phyloP scores from a whole-genome alignment of 1,140 invertebrate species.

The Pogonognathellus flavescens region DNA sequence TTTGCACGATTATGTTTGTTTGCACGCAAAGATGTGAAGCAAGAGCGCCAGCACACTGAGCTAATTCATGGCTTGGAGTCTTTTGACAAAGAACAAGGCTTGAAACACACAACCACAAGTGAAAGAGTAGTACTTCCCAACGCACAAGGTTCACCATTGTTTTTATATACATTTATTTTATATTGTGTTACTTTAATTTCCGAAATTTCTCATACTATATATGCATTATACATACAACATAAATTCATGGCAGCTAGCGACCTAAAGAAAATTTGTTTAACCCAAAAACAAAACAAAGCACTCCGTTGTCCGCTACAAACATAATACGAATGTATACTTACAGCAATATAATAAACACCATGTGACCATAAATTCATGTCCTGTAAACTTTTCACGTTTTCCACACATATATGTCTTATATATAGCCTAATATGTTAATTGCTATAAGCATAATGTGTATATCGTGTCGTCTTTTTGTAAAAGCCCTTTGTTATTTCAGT shows the following conservation, averaged over 20 bases:
- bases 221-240: neutral
- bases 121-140: conserved; percentile 86
- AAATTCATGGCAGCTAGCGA: neutral
- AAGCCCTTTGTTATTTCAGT: too few relatives aligned
- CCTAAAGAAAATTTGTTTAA: too few relatives aligned
- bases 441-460: too few relatives aligned
- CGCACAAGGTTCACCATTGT: conserved; percentile 76
- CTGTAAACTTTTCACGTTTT: too few relatives aligned
- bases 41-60: conserved; percentile 81
- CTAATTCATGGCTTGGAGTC: conserved; percentile 81
- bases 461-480: too few relatives aligned
- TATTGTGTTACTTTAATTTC: neutral
- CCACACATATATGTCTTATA: too few relatives aligned
- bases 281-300: too few relatives aligned
- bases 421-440: too few relatives aligned
- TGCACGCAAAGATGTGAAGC: conserved; percentile 77
- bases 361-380: too few relatives aligned
- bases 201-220: conserved; percentile 19
- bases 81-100: conserved; percentile 76
- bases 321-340: too few relatives aligned
- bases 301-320: too few relatives aligned
- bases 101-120: conserved; percentile 82
- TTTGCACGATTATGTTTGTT: conserved; percentile 56
- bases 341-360: too few relatives aligned
- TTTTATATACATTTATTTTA: conserved; percentile 42